These are phyloP conservation scores for Drosophila longiperda DNA, from an alignment of 2,888 invertebrate genomes.

Conservation along the genomic window DNA sequence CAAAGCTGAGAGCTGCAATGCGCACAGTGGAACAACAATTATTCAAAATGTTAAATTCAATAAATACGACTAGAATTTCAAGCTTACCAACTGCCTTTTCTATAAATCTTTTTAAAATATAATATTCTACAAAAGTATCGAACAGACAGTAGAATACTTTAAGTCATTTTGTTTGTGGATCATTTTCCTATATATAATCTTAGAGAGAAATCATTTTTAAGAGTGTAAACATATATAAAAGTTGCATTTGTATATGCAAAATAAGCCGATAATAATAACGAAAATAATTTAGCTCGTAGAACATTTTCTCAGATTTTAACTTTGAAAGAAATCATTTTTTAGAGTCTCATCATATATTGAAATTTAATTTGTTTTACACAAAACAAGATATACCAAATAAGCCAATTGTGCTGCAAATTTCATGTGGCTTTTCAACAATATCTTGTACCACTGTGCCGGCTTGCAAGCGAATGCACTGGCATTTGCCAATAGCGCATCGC, in stretches of 20 bases:
- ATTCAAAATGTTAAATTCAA: background rate
- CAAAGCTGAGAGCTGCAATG: constrained; percentile 32
- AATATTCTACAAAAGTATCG: too few relatives aligned
- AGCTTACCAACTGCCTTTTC: background rate
- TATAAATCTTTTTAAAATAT: background rate
- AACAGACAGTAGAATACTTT: background rate
- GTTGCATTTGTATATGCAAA: too few relatives aligned
- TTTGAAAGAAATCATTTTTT: background rate
- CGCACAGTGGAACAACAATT: constrained; percentile 51
- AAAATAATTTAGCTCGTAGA: background rate
- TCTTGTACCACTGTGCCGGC: constrained; percentile 28
- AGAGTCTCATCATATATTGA: fast-evolving
- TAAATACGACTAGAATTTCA: background rate
- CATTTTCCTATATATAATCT: background rate
- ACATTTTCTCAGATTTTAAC: background rate
- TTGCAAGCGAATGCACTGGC: constrained; percentile 25
- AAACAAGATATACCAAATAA: background rate
- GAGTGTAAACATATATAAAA: background rate
- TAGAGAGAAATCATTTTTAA: background rate
- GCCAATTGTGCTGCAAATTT: background rate
- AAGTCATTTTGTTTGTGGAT: background rate
- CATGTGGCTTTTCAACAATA: fast-evolving
- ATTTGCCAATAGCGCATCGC: constrained; percentile 71
- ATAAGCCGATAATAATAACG: too few relatives aligned
- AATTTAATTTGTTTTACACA: background rate